Evolutionary conservation across 2,888 invertebrate species (phyloP).

Genomic region (Cataglyphis altisquamis): DNA sequence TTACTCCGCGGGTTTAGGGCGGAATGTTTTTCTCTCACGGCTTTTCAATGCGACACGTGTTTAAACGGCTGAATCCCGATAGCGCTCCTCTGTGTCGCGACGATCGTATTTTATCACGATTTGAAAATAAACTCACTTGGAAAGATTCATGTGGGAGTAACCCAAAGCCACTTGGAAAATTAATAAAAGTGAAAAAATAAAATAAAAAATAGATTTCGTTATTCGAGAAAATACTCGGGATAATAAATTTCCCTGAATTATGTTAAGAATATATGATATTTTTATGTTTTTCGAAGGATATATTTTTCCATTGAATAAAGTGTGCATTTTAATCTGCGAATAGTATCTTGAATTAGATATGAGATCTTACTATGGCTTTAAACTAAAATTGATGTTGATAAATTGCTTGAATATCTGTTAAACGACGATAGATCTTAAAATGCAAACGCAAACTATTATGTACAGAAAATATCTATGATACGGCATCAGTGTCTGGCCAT

Average conservation of each 20-base stretch:
- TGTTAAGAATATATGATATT: background rate
- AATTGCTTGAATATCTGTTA: background rate
- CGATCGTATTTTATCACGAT: conserved; percentile 7
- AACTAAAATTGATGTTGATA: background rate
- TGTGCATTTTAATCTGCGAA: background rate
- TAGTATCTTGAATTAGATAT: conserved; percentile 2
- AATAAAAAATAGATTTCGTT: background rate
- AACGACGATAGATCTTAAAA: conserved; percentile 16
- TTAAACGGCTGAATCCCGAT: background rate
- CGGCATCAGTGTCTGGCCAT: conserved; percentile 22
- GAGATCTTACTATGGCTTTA: conserved; percentile 7
- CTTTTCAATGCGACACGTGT: background rate
- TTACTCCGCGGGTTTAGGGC: background rate
- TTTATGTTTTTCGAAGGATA: background rate
- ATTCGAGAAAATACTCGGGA: background rate
- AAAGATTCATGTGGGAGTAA: background rate
- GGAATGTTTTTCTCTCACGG: background rate
- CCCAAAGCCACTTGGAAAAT: background rate
- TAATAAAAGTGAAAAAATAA: background rate
- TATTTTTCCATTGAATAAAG: background rate
- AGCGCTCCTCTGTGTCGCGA: background rate
- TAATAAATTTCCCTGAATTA: background rate
- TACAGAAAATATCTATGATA: conserved; percentile 37
- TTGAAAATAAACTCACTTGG: background rate
- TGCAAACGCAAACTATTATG: background rate